These are phyloP conservation scores for Dissostichus mawsoni DNA, from an alignment of 2,113 vertebrate species.

Conservation along the genomic window DNA sequence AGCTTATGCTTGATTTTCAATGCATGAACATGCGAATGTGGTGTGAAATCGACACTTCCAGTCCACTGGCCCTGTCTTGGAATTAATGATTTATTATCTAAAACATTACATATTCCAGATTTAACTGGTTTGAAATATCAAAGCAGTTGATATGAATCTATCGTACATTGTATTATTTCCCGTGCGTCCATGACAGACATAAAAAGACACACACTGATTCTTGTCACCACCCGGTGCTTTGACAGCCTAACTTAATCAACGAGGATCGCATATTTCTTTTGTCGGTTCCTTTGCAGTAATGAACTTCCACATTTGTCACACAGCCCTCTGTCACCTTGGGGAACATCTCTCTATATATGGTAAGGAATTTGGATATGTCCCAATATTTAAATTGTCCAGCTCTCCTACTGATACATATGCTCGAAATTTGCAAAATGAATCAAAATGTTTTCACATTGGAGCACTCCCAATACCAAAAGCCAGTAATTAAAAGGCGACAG, in stretches of 20 bases:
- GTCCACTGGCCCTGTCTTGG: constrained; percentile 48
- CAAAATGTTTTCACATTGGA: constrained; percentile 61
- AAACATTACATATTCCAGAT: constrained; percentile 46
- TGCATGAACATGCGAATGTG: constrained; percentile 70
- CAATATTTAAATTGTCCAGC: constrained; percentile 34
- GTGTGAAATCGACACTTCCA: constrained; percentile 69
- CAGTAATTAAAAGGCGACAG: constrained; percentile 85
- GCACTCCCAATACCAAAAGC: constrained; percentile 67
- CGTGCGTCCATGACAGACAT: constrained; percentile 50
- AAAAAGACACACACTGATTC: constrained; percentile 61
- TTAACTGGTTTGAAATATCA: constrained; percentile 49
- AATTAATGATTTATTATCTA: constrained; percentile 63
- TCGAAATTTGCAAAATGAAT: constrained; percentile 71
- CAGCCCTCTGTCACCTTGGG: constrained; percentile 69
- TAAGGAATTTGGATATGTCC: constrained; percentile 35
- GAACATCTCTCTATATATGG: constrained; percentile 26
- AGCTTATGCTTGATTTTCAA: constrained; percentile 54
- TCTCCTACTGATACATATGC: constrained; percentile 28
- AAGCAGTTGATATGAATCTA: constrained; percentile 38
- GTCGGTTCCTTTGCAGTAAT: constrained; percentile 75
- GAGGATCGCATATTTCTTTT: constrained; percentile 75
- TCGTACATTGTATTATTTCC: constrained; percentile 33
- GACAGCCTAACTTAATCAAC: constrained; percentile 77
- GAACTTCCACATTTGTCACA: constrained; percentile 75
- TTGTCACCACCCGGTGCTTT: constrained; percentile 64